Conservation (phyloP, 2,113 vertebrate species). For the Mirounga angustirostris region DNA sequence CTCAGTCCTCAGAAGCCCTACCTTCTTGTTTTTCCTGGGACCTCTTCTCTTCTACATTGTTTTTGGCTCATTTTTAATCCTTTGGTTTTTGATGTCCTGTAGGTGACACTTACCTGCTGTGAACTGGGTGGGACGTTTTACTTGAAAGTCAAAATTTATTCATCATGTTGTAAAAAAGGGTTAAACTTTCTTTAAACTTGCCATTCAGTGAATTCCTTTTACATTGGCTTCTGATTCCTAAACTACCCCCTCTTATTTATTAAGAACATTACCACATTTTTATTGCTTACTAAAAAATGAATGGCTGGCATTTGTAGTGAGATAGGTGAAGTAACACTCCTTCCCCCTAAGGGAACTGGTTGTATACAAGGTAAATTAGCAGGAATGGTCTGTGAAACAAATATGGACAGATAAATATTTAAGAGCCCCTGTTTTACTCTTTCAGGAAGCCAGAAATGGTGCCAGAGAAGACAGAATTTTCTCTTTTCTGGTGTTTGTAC, state of each 20-base stretch:
- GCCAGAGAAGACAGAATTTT: conserved; percentile 52
- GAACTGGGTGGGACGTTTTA: conserved; percentile 22
- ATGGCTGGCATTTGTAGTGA: conserved; percentile 47
- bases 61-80: conserved; percentile 55
- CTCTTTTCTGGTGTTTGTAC: conserved; percentile 35
- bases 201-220: conserved; percentile 35
- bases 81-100: conserved; percentile 18
- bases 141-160: conserved; percentile 16
- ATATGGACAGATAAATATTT: conserved; percentile 66
- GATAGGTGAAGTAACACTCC: neutral
- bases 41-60: neutral
- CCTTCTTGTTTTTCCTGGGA: conserved; percentile 5
- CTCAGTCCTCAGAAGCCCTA: neutral
- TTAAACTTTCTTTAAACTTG: conserved; percentile 11
- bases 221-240: conserved; percentile 49
- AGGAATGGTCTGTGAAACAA: conserved; percentile 56
- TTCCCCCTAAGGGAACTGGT: neutral
- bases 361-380: conserved; percentile 55
- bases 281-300: conserved; percentile 73
- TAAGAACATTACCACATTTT: neutral
- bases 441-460: neutral
- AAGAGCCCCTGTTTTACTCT: neutral
- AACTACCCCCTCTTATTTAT: conserved; percentile 26
- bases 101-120: neutral
- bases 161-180: neutral